Percentiles rank a stretch among this genome's conserved stretches.
Evolutionary conservation across 2,888 invertebrate genomes (phyloP).

Genomic region (Nephrocerus scutellatus): DNA sequence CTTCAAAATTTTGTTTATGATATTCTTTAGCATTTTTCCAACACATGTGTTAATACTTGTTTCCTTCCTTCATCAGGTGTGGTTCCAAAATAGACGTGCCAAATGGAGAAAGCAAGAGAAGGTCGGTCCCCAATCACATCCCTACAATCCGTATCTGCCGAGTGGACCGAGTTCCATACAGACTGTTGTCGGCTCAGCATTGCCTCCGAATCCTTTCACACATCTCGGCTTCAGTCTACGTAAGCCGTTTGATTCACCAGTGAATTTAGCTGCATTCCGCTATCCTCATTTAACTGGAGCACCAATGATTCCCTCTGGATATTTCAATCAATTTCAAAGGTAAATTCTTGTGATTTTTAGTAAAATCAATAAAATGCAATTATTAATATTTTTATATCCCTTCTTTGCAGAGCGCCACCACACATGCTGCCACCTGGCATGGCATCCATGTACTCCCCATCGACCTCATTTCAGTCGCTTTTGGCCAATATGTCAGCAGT

Average conservation of each 20-base stretch:
- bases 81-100: slow-evolving; percentile 88
- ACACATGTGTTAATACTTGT: too few species aligned
- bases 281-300: slow-evolving; percentile 54
- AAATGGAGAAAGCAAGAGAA: slow-evolving; percentile 93
- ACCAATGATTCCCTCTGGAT: slow-evolving; percentile 54
- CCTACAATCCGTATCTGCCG: slow-evolving; percentile 77
- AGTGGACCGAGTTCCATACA: slow-evolving; percentile 59
- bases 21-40: too few species aligned
- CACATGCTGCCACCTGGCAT: slow-evolving; percentile 59
- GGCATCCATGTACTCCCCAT: slow-evolving; percentile 52
- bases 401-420: slow-evolving; percentile 53
- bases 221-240: slow-evolving; percentile 69
- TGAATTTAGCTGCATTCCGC: slow-evolving; percentile 64
- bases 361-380: background rate
- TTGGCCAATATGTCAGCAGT: slow-evolving; percentile 51
- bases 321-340: slow-evolving; percentile 54
- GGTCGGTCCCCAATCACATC: slow-evolving; percentile 84
- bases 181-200: slow-evolving; percentile 64
- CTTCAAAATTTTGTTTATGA: too few species aligned
- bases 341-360: slow-evolving; percentile 21
- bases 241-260: slow-evolving; percentile 62
- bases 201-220: slow-evolving; percentile 71
- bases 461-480: slow-evolving; percentile 74
- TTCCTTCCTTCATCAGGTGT: slow-evolving; percentile 58
- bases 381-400: background rate